Base-by-base conservation (phyloP, 37 sponge, comb jelly and placozoan genomes). In the Ephydatia muelleri region DNA sequence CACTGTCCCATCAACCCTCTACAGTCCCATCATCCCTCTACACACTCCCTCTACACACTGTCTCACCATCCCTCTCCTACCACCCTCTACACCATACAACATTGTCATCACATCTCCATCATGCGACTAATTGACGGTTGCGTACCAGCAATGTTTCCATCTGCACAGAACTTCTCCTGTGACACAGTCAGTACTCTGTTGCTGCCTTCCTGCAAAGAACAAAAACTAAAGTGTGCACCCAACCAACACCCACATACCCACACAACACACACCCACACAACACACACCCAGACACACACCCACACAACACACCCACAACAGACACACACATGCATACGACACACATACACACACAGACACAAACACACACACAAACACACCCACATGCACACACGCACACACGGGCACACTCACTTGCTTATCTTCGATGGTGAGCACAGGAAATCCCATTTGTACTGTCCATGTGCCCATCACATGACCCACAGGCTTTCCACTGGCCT, bases 401-500 rank as follows among this genome's bases (percentile, higher is more conserved):
- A 28, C 37, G 16, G 0, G 21, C 68, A 31, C 31, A 16, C 49
- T 82, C 37, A 89, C 88, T 89, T 93, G 85, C 64, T 87, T 70
- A 16, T 70, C 80, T 11, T 80, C 47, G 12, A 90, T 91, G 30
- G 67, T 67, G 40, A 96, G 71, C 48, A 96, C 91, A 32, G 96
- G 96, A 81, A 82, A 96, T 78, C 96, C 96, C 87, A 96, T 93
- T 86, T 96, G 82, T 4, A 66, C 36, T 5, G 93, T 96, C 93
- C 93, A 93, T 5, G 96, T 93, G 8, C 32, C 32, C 72, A 71
- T 71, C 32, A 71, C 32, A 13, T 26, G 0, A 12, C 32, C 32
- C 72, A 71, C 72, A 2, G 88, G 91, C 72, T 88, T 88, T 1
- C 86, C 88, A 75, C 91, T 94, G 65, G 88, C 94, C 25, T 57